Evolutionary conservation across 2,113 vertebrate genomes (phyloP).

Genomic region (Alethe diademata): DNA sequence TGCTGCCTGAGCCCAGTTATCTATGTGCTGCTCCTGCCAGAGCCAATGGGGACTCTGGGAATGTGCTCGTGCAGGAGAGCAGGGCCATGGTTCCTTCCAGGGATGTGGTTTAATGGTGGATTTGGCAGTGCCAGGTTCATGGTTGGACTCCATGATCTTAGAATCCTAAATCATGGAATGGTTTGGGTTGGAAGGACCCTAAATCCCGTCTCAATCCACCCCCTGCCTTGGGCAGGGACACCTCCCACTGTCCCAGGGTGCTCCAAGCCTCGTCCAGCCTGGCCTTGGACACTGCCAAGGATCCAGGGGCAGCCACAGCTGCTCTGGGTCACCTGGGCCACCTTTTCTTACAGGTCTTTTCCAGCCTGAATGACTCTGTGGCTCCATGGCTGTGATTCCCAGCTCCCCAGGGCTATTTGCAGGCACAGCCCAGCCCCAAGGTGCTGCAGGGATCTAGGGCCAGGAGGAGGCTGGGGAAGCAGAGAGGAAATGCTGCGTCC

Average conservation of each 20-base stretch:
- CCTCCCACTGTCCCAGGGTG: background rate
- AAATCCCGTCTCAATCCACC: accelerated
- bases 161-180: background rate
- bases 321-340: background rate
- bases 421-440: background rate
- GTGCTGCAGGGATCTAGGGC: background rate
- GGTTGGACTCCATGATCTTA: background rate
- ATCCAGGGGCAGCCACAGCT: background rate
- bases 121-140: background rate
- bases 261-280: background rate
- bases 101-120: background rate
- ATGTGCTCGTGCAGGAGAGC: accelerated
- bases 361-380: background rate
- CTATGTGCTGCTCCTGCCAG: background rate
- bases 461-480: background rate
- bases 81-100: background rate
- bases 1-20: background rate
- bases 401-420: background rate
- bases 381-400: background rate
- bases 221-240: background rate
- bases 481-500: background rate
- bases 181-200: background rate
- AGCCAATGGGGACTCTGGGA: background rate
- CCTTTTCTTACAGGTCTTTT: background rate
- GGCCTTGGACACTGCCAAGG: background rate